Conservation (phyloP, 2,797 vertebrate species). For the Uromys caudimaculatus region DNA sequence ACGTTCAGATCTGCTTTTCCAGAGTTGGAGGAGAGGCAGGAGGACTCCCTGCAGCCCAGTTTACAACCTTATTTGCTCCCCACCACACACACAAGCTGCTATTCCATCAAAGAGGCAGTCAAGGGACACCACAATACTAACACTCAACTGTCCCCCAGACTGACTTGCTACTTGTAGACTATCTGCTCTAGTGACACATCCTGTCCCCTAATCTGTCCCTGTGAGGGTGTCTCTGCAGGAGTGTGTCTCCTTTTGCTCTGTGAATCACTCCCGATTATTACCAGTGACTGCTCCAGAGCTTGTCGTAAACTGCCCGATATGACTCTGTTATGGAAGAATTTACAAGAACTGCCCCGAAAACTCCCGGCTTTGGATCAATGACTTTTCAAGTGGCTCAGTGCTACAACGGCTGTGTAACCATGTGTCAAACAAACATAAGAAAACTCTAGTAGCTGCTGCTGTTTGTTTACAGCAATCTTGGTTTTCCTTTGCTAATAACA, state of each 20-base stretch:
- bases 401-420: neutral
- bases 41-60: neutral
- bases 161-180: neutral
- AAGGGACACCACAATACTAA: neutral
- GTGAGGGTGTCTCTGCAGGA: neutral
- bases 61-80: neutral
- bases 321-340: slow-evolving; percentile 70
- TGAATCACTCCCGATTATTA: slow-evolving; percentile 41
- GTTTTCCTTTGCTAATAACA: slow-evolving; percentile 56
- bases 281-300: slow-evolving; percentile 35
- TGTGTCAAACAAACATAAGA: slow-evolving; percentile 48
- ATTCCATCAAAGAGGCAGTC: neutral
- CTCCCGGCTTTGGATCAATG: slow-evolving; percentile 67
- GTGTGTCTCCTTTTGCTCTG: neutral
- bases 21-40: neutral
- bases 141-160: neutral
- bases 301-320: slow-evolving; percentile 55
- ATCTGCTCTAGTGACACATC: neutral
- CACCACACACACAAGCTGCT: neutral
- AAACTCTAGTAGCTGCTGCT: slow-evolving; percentile 34
- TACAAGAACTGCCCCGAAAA: slow-evolving; percentile 53
- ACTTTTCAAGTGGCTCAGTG: slow-evolving; percentile 55
- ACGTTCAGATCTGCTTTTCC: neutral
- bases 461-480: slow-evolving; percentile 46
- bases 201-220: neutral